phyloP scores from a whole-genome alignment of 1,140 invertebrate genomes.

The Euwallacea fornicatus region DNA sequence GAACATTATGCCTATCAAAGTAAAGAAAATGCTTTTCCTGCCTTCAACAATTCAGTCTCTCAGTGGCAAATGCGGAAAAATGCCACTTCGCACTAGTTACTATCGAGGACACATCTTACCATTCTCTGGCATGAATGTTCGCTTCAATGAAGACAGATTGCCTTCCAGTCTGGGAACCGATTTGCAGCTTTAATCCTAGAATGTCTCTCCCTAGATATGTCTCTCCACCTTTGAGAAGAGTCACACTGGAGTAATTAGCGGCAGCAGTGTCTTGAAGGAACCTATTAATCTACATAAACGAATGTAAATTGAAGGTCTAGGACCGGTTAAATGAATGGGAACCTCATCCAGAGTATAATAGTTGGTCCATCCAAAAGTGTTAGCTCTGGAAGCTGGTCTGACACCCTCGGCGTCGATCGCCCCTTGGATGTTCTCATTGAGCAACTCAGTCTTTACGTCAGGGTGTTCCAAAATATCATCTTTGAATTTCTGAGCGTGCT shows the following conservation, averaged over 20 bases:
- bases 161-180: constrained; percentile 51
- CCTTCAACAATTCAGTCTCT: no score
- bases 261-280: constrained; percentile 56
- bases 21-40: no score
- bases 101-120: constrained; percentile 17
- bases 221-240: constrained; percentile 58
- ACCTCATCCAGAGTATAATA: constrained; percentile 39
- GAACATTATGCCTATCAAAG: no score
- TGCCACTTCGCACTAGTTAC: background rate
- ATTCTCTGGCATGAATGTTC: constrained; percentile 56
- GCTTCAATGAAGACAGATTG: constrained; percentile 54
- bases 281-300: constrained; percentile 52
- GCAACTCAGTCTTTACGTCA: constrained; percentile 44
- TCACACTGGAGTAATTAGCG: constrained; percentile 56
- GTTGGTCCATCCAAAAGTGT: constrained; percentile 32
- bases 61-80: no score
- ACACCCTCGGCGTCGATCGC: constrained; percentile 45
- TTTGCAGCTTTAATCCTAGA: constrained; percentile 61
- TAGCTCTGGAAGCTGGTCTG: constrained; percentile 2
- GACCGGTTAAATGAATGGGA: background rate
- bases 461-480: constrained; percentile 3
- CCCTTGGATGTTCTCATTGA: constrained; percentile 52
- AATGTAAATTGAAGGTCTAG: background rate
- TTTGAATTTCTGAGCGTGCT: constrained; percentile 39
- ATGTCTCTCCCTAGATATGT: constrained; percentile 65